These are phyloP conservation scores for Rhinogobio ventralis DNA, from an alignment of 2,797 vertebrate genomes.

Conservation along the genomic window DNA sequence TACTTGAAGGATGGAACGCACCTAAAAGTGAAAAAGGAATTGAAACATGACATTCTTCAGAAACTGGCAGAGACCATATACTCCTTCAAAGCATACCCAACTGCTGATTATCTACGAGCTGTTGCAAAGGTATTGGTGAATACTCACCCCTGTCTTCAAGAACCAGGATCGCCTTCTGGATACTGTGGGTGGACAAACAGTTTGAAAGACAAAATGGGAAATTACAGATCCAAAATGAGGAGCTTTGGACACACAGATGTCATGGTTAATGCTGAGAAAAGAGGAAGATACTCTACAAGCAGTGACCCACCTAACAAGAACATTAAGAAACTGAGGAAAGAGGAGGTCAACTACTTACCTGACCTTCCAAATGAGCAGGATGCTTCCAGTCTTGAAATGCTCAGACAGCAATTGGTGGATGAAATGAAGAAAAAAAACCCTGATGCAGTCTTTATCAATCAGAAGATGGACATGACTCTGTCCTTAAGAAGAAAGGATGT, in stretches of 20 bases:
- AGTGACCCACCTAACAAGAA: no score
- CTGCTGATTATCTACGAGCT: not conserved
- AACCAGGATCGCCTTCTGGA: constrained; percentile 28
- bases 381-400: not conserved
- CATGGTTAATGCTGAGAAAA: not conserved
- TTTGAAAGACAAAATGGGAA: constrained; percentile 17
- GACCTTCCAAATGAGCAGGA: no score
- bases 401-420: no score
- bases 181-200: constrained; percentile 23
- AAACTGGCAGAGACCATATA: constrained; percentile 39
- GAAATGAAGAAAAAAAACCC: not conserved
- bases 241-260: not conserved
- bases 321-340: no score
- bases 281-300: no score
- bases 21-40: not conserved
- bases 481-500: not conserved
- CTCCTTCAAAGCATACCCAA: constrained; percentile 43
- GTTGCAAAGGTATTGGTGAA: constrained; percentile 23
- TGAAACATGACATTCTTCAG: constrained; percentile 43
- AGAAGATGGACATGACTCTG: not conserved
- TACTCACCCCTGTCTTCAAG: constrained; percentile 47
- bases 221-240: constrained; percentile 11
- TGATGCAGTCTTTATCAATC: not conserved
- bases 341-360: no score
- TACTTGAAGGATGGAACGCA: constrained; percentile 23